Base-by-base conservation (phyloP, 2,888 invertebrate genomes). In the Gisinianus flammeolus region DNA sequence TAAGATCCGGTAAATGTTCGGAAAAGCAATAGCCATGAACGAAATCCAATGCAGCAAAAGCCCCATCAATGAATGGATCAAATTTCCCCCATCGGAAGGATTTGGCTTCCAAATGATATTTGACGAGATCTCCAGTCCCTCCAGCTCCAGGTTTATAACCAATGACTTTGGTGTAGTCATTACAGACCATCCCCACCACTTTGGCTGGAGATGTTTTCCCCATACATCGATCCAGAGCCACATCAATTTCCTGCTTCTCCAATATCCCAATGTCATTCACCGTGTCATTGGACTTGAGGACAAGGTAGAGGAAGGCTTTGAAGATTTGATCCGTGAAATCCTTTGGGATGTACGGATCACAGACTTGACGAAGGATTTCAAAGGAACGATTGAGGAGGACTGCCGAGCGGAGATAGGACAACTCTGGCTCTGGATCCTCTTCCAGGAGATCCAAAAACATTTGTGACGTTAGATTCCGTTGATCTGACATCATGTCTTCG, bases 11-110 rank as follows among this genome's bases (percentile, higher is more conserved):
- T 1, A 26, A 26, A 35, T 79, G 78, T 22, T 52, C 52, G 12
- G 81, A 69, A 26, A 80, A 81, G 74, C 83, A 83, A 54, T 73
- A 79, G 22, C 71, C 81, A 75, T 83, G 83, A 8, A 81, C 79
- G 58, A 81, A 81, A 12, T 78, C 75, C 3, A 83, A 28, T 10
- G 79, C 81, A n/a, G 75, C 79, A 81, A 81, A 83, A 4, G 81
- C 81, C 6, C 81, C 81, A 28, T 83, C 83, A 22, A 83, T 76
- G 28, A 80, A 79, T 0, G 81, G 81, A 31, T 79, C 81, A 52
- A 80, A 81, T 22, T 74, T 78, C 12, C 77, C 73, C 79, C 80
- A 81, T 28, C 81, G 72, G 68, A 78, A 81, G 0, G 81, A 80
- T n/a, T 74, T 72, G 16, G 71, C 24, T 33, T 58, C 19, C 22